Evolutionary conservation across 2,113 vertebrate genomes (phyloP), one percentile per base, ranked within the genome.

Genomic region (Dolichallabes microphthalmus): DNA sequence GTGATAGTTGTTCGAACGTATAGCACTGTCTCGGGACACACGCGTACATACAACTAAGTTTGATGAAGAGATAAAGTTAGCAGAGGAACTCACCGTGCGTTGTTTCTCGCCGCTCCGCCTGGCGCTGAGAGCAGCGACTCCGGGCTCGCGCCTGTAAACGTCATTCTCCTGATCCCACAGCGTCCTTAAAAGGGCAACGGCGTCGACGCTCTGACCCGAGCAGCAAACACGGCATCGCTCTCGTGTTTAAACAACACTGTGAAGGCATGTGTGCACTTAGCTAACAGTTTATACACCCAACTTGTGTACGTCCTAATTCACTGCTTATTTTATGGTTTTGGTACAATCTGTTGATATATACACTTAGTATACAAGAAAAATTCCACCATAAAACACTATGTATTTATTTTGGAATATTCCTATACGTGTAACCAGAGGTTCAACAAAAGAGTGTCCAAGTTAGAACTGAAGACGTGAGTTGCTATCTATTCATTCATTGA

Each of bases 81-180:
- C 69, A 73, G 69, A 17, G 79, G 60, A 80, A 88, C 89, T 89
- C 81, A 90, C 89, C 88, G 87, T 90, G 58, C 87, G 82, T 86
- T 66, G 79, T 77, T 73, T 75, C 78, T 83, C 81, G 83, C 86
- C 86, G 79, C 79, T 84, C 84, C 87, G 63, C 85, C 85, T 71
- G 85, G 35, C 82, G 73, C 61, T 82, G 83, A 84, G 85, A 86
- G 73, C 85, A 73, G 71, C 66, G 83, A 69, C 77, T 87, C 85
- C 81, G 66, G 52, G 82, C 86, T 84, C 83, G 73, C 60, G 58
- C 64, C 50, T 85, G 86, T 35, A 71, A 86, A 89, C 89, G 89
- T 90, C 89, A 90, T 87, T 85, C 85, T 78, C 75, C 82, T 82
- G 45, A 80, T 75, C 58, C 82, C 83, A 76, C 78, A 45, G 86